Base-by-base conservation (phyloP, 2,113 vertebrate species). In the Rhea pennata region DNA sequence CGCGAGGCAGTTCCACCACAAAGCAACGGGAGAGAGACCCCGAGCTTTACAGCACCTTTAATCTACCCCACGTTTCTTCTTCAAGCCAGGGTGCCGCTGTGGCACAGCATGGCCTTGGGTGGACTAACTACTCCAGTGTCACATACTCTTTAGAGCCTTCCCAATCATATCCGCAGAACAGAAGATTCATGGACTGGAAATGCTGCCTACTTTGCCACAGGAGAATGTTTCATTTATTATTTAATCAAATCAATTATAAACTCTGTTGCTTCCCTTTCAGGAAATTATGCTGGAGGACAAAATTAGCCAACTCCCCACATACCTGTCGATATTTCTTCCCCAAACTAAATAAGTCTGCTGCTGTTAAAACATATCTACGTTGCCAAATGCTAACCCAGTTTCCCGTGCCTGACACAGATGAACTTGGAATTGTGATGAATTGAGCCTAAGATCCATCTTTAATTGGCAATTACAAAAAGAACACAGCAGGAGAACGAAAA, bases 151-250 rank as follows among this genome's bases (percentile, higher is more conserved):
- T 53, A 56, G 39, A 91, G 17, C 13, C 16, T 80, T 27, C 74
- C 89, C 75, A 87, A 87, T 91, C 91, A 65, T 15, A 67, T 10
- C 64, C 84, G 77, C 69, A 27, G 56, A 91, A 82, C n/a, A 91
- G 44, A 46, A n/a, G 51, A 40, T 33, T 65, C 82, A 70, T 5
- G 80, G 64, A 42, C n/a, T 93, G 62, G 62, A 92, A 92, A 67
- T 8, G 59, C 4, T 80, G 58, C 74, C 66, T 91, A 20, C 50
- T 92, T 83, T 54, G 81, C 29, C 67, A 62, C 10, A 64, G 50
- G 15, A 77, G 39, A 96, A 92, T 12, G 29, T 75, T 91, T 86
- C 46, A 91, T 94, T 88, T 87, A 93, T 95, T 96, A 94, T 91
- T 97, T 91, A 95, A 92, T 74, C 54, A 42, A 85, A 85, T 70